Evolutionary conservation across 2,888 invertebrate species (phyloP).

Genomic region (Thumatha senex): DNA sequence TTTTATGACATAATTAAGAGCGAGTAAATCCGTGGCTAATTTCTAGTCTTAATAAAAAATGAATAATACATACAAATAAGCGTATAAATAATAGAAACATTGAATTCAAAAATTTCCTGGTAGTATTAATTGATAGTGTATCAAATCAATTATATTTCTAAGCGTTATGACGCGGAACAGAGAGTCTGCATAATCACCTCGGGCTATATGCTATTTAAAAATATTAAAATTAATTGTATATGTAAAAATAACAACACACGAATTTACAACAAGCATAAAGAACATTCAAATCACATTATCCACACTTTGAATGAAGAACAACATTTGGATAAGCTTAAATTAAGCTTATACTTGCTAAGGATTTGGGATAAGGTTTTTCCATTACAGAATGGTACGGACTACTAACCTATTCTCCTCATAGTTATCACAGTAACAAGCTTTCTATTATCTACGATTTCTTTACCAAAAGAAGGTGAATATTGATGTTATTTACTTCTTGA

Average conservation of each 20-base stretch:
- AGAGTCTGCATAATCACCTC: constrained; percentile 16
- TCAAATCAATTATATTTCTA: constrained; percentile 31
- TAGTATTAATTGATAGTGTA: constrained; percentile 27
- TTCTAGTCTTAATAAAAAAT: not conserved
- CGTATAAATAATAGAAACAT: constrained; percentile 3
- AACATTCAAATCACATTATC: not conserved
- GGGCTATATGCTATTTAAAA: constrained; percentile 17
- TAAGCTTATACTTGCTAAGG: not conserved
- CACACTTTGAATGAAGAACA: not conserved
- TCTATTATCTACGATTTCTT: too few species aligned
- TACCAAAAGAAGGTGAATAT: too few species aligned
- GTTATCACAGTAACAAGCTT: too few species aligned
- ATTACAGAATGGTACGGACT: too few species aligned
- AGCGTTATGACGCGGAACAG: constrained; percentile 21
- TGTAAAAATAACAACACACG: not conserved
- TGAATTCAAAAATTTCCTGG: constrained; percentile 24
- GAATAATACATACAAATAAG: not conserved
- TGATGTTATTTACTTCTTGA: too few species aligned
- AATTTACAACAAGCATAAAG: not conserved
- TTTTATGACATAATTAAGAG: too few species aligned
- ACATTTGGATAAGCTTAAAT: not conserved
- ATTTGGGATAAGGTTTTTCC: not conserved
- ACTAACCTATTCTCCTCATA: too few species aligned
- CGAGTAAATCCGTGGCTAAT: not conserved
- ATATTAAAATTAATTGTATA: constrained; percentile 12